A percentile compares a stretch with the other conserved stretches of the same genome.
Evolutionary conservation across 2,113 vertebrate genomes (phyloP).

Genomic region (Triplophysa siluroides): DNA sequence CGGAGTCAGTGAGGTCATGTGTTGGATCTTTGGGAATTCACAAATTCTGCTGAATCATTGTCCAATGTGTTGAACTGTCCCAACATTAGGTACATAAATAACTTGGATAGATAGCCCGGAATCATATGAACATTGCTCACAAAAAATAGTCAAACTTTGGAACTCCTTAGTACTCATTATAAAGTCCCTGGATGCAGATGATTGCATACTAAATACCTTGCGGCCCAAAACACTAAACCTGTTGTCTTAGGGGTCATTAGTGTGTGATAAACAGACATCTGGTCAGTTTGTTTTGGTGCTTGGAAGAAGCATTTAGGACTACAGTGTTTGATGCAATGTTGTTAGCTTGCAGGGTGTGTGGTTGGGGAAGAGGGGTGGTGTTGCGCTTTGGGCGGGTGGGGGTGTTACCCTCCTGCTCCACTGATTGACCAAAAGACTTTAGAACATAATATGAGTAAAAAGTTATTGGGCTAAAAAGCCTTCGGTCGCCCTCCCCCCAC

Average conservation of each 20-base stretch:
- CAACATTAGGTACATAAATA: too few relatives aligned
- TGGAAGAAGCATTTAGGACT: conserved; percentile 35
- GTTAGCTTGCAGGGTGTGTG: conserved; percentile 23
- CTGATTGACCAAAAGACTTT: conserved; percentile 55
- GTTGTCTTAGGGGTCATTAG: conserved; percentile 41
- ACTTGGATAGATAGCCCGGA: too few relatives aligned
- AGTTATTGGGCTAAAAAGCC: conserved; percentile 49
- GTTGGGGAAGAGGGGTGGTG: conserved; percentile 24
- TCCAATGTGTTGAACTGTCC: too few relatives aligned
- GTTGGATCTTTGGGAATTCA: too few relatives aligned
- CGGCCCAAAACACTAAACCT: neutral
- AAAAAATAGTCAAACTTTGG: neutral
- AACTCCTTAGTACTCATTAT: neutral
- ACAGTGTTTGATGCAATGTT: conserved; percentile 24
- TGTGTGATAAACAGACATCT: conserved; percentile 38
- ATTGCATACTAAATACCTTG: conserved; percentile 26
- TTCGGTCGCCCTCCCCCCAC: neutral
- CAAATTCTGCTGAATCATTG: too few relatives aligned
- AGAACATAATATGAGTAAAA: conserved; percentile 54
- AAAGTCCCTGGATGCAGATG: conserved; percentile 2
- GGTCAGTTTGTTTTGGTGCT: conserved; percentile 44
- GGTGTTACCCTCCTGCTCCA: conserved; percentile 34
- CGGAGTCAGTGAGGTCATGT: too few relatives aligned
- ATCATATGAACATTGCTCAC: neutral
- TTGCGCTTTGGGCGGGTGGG: conserved; percentile 14